Base-by-base conservation (phyloP, 2,888 invertebrate species). In the Amphipyra tragopoginis region DNA sequence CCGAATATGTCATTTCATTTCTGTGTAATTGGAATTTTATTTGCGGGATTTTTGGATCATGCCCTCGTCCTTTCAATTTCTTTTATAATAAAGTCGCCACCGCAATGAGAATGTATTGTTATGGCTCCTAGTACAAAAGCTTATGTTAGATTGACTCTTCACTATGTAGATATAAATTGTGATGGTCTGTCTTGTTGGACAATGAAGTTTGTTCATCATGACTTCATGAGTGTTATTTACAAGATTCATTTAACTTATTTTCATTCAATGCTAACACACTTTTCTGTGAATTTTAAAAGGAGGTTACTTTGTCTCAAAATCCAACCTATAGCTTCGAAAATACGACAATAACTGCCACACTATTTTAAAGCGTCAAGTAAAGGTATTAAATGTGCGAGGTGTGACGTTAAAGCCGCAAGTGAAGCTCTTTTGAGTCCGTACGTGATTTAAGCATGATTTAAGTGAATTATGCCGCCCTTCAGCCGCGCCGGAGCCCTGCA, bases 1-100 rank as follows among this genome's bases (percentile, higher is more conserved):
- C 94, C 91, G 92, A 94, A 93, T 93, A 93, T 93, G 94, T 93
- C 93, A 93, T 93, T 93, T 92, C 89, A 88, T 90, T 89, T 86
- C 86, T 86, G 83, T 68, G 90, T 90, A 88, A 94, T 93, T 93
- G 92, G 90, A 93, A 92, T 93, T 94, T 94, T 93, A 94, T 94
- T 93, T 91, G 92, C 85, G 68, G 93, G 93, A 91, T 93, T 92
- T 89, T 88, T 85, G 93, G 92, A 93, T 93, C 90, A 91, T 86
- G 84, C 83, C 79, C 81, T 82, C 86, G 85, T 86, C 86, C 83
- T 87, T 80, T 75, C 73, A 66, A 73, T 73, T 66, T 64, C 59
- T 66, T 67, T 64, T 39, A 59, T 62, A 67, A 69, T 77, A 68
- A 65, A 68, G 48, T 65, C 64, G 9, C 49, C 14, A 48, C 56